Evolutionary conservation across 2,113 vertebrate species (phyloP).

Genomic region (Marcusenius ussheri): DNA sequence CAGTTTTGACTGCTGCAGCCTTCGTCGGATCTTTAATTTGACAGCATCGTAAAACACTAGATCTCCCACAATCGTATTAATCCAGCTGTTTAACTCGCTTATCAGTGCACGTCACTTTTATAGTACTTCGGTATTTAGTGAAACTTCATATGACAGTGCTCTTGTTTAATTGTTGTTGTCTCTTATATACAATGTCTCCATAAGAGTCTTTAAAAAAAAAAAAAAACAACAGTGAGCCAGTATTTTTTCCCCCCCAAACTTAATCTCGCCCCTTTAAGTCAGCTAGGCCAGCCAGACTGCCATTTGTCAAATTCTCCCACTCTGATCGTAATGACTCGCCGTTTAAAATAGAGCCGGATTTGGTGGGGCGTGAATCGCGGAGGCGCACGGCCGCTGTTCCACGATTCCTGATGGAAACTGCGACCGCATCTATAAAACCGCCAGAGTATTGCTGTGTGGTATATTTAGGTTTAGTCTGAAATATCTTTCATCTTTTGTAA

Average conservation of each 20-base stretch:
- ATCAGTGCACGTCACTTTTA: neutral
- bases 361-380: neutral
- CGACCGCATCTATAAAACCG: neutral
- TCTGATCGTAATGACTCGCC: neutral
- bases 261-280: neutral
- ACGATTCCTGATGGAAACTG: neutral
- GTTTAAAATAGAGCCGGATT: neutral
- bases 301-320: neutral
- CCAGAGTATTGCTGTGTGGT: neutral
- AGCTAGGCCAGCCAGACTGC: neutral
- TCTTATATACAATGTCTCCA: neutral
- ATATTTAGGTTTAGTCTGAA: neutral
- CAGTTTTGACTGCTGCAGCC: neutral
- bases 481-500: neutral
- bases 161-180: neutral
- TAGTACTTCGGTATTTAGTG: neutral
- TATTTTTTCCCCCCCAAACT: neutral
- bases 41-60: neutral
- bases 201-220: neutral
- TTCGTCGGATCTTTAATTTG: neutral
- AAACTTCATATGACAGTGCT: neutral
- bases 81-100: neutral
- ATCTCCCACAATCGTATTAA: neutral
- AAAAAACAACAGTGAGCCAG: neutral
- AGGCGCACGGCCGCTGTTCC: neutral